These are phyloP conservation scores for Tuta absoluta DNA, from an alignment of 2,888 invertebrate species.

Conservation along the genomic window DNA sequence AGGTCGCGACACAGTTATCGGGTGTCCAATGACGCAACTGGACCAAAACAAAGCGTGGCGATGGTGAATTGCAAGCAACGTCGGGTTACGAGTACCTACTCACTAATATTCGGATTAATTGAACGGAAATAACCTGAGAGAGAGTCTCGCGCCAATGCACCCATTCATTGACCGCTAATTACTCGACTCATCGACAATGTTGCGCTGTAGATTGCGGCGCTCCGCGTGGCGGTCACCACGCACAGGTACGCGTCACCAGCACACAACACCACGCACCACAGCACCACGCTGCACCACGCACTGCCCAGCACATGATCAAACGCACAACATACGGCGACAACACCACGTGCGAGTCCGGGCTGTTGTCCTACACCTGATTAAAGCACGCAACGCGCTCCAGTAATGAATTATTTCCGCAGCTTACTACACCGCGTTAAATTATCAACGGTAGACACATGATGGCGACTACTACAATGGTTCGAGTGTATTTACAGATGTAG, in stretches of 20 bases:
- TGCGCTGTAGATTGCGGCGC: too few relatives aligned
- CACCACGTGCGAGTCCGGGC: neutral
- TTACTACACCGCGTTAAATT: constrained; percentile 15
- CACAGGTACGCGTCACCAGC: too few relatives aligned
- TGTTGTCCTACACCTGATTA: neutral
- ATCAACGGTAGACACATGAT: neutral
- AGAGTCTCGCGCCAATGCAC: constrained; percentile 27
- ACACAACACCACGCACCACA: too few relatives aligned
- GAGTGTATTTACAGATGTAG: constrained; percentile 1
- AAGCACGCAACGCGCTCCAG: constrained; percentile 10
- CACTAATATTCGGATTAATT: constrained; percentile 27
- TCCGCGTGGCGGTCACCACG: too few relatives aligned
- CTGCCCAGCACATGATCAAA: neutral
- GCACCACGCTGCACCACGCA: neutral
- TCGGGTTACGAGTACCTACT: constrained; percentile 7
- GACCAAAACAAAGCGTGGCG: constrained; percentile 20
- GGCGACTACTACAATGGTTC: neutral
- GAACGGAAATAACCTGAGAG: constrained; percentile 28
- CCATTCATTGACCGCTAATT: constrained; percentile 30
- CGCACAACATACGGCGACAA: neutral
- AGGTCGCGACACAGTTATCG: constrained; percentile 41
- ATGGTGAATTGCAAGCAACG: constrained; percentile 17
- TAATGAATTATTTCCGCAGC: constrained; percentile 26
- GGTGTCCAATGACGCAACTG: constrained; percentile 26
- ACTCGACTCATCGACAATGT: constrained; percentile 24